phyloP scores from a whole-genome alignment of 2,113 vertebrate genomes.

The Dendropsophus ebraccatus region DNA sequence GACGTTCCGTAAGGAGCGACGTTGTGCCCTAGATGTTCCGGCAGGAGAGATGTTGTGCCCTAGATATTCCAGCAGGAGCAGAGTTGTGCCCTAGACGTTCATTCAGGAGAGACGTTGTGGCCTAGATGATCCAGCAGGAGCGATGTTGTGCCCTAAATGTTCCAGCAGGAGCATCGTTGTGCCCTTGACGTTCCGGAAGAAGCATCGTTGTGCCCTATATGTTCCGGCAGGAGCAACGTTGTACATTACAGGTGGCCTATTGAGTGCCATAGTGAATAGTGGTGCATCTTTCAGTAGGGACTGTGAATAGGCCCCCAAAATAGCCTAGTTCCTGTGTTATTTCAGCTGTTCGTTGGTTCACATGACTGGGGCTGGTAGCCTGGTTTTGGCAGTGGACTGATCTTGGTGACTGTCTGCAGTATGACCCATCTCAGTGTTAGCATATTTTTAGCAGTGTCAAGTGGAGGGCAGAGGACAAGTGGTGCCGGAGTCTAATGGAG shows the following conservation, averaged over 20 bases:
- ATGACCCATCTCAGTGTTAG: not conserved
- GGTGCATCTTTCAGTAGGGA: not conserved
- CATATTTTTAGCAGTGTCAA: not conserved
- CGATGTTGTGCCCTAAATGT: not conserved
- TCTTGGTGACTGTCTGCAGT: not conserved
- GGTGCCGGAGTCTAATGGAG: slow-evolving; percentile 19
- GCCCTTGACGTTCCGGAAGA: too few relatives aligned
- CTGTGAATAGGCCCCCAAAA: too few relatives aligned
- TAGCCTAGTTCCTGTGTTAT: too few relatives aligned
- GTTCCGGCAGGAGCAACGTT: not conserved
- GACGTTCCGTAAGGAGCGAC: not conserved
- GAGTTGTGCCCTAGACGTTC: not conserved
- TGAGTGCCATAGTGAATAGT: not conserved
- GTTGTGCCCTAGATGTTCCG: not conserved
- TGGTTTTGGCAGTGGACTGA: not conserved
- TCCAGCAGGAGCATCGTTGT: not conserved
- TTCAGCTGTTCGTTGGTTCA: too few relatives aligned
- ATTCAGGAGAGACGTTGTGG: not conserved
- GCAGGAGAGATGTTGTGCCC: not conserved
- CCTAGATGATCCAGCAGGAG: not conserved
- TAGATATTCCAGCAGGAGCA: not conserved
- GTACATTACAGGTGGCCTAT: not conserved
- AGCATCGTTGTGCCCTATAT: not conserved
- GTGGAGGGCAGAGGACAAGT: not conserved
- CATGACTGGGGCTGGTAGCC: not conserved